Percentiles rank a stretch among this genome's conserved stretches.
Evolutionary conservation across 2,113 vertebrate species (phyloP).

Genomic region (Chlamydotis undulata): DNA sequence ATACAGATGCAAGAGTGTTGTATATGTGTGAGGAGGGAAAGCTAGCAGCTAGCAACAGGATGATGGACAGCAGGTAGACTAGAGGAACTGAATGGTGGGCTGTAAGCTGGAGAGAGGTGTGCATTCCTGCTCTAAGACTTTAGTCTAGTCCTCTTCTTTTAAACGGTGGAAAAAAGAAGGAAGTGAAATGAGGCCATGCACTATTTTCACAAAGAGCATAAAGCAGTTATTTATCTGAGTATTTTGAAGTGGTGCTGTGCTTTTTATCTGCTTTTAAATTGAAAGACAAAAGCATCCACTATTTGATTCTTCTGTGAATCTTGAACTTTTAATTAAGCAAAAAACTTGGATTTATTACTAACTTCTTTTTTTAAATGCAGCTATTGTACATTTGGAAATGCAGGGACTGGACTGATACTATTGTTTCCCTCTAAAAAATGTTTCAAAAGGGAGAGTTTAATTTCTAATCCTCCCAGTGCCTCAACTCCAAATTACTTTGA

Average conservation of each 20-base stretch:
- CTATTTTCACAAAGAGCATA: background rate
- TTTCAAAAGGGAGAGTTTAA: background rate
- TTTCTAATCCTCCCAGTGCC: background rate
- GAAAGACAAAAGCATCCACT: background rate
- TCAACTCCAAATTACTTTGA: background rate
- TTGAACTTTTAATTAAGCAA: background rate
- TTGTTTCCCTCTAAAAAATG: background rate
- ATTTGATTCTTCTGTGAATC: background rate
- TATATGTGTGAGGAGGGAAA: background rate
- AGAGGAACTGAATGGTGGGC: background rate
- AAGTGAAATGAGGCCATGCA: background rate
- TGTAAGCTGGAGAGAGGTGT: background rate
- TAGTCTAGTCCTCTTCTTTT: background rate
- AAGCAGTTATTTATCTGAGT: background rate
- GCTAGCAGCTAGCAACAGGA: background rate
- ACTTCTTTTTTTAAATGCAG: background rate
- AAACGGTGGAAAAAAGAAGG: background rate
- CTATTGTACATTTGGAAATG: background rate
- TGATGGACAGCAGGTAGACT: background rate
- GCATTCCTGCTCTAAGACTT: background rate
- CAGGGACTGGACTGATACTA: background rate
- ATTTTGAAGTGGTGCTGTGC: background rate
- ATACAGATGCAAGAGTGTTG: background rate
- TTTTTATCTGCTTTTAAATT: background rate
- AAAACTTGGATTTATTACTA: background rate